Percentiles rank a stretch among this genome's conserved stretches.
Evolutionary conservation across 2,888 invertebrate species (phyloP).

Genomic region (Dicycla oo): DNA sequence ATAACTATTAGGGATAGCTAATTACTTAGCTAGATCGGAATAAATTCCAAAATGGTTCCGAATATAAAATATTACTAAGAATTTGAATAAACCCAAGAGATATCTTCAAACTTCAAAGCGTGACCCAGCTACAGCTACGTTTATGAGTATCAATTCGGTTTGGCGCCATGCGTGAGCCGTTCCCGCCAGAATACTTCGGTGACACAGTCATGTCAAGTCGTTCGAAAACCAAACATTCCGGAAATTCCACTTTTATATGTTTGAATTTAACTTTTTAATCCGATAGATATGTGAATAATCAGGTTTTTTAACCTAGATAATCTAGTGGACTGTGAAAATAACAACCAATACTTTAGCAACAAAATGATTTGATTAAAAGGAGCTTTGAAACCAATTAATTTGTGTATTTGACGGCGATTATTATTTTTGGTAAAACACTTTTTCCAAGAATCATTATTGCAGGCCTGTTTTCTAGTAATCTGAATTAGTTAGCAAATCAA

Average conservation of each 20-base stretch:
- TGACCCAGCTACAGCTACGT: slow-evolving; percentile 30
- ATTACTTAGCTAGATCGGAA: background rate
- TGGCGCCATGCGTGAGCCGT: slow-evolving; percentile 52
- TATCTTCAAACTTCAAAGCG: slow-evolving; percentile 13
- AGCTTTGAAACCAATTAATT: background rate
- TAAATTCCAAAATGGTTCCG: background rate
- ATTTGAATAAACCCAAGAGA: slow-evolving; percentile 29
- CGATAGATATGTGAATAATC: background rate
- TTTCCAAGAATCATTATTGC: background rate
- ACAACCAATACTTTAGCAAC: background rate
- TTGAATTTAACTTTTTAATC: slow-evolving; percentile 37
- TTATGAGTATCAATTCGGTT: slow-evolving; percentile 27
- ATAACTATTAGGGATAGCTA: too few species aligned
- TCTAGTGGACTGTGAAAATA: too few species aligned
- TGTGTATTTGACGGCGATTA: background rate
- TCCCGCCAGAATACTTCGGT: slow-evolving; percentile 65
- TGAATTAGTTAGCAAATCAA: background rate
- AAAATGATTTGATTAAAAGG: background rate
- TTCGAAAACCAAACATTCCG: slow-evolving; percentile 71
- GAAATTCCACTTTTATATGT: slow-evolving; percentile 62
- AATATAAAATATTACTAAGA: slow-evolving; percentile 14
- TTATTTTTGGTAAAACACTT: slow-evolving; percentile 6
- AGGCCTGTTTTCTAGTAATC: background rate
- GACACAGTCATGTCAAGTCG: slow-evolving; percentile 62
- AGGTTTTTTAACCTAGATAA: slow-evolving; percentile 3